Percentiles rank a stretch among this genome's conserved stretches.
Evolutionary conservation across 2,888 invertebrate genomes (phyloP).

Genomic region (Nomada ferruginata): DNA sequence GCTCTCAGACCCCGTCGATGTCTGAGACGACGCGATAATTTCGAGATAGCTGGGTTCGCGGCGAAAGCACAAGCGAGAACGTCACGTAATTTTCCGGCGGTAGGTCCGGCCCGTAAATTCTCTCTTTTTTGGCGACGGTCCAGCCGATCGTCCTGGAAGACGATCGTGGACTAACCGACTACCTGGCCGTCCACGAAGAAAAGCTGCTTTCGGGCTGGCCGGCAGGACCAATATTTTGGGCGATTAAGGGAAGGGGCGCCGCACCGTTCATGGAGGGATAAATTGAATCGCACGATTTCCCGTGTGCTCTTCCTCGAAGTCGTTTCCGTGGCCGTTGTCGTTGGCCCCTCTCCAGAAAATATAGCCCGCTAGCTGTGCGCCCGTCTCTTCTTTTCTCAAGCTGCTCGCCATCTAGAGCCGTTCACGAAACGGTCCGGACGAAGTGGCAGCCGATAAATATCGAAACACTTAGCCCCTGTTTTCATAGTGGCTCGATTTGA

Average conservation of each 20-base stretch:
- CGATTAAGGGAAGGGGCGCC: slow-evolving; percentile 73
- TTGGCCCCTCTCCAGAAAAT: slow-evolving; percentile 80
- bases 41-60: slow-evolving; percentile 20
- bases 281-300: slow-evolving; percentile 76
- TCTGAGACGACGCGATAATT: slow-evolving; percentile 27
- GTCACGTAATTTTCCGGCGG: slow-evolving; percentile 66
- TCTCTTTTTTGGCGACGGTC: slow-evolving; percentile 57
- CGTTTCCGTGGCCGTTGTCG: slow-evolving; percentile 73
- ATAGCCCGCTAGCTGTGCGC: slow-evolving; percentile 63
- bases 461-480: slow-evolving; percentile 81
- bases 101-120: slow-evolving; percentile 53
- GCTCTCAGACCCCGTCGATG: not conserved
- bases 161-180: slow-evolving; percentile 20
- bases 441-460: slow-evolving; percentile 81
- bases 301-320: slow-evolving; percentile 57
- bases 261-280: slow-evolving; percentile 33
- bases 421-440: slow-evolving; percentile 66
- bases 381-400: slow-evolving; percentile 24
- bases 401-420: slow-evolving; percentile 58
- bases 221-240: slow-evolving; percentile 77
- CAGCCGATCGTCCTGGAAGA: slow-evolving; percentile 46
- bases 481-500: slow-evolving; percentile 74
- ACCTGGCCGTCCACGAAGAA: slow-evolving; percentile 36
- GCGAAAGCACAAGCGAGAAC: slow-evolving; percentile 11
- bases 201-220: slow-evolving; percentile 37